Evolutionary conservation across 2,797 vertebrate genomes (phyloP).

Genomic region (Lepidocolaptes lacrymiger): DNA sequence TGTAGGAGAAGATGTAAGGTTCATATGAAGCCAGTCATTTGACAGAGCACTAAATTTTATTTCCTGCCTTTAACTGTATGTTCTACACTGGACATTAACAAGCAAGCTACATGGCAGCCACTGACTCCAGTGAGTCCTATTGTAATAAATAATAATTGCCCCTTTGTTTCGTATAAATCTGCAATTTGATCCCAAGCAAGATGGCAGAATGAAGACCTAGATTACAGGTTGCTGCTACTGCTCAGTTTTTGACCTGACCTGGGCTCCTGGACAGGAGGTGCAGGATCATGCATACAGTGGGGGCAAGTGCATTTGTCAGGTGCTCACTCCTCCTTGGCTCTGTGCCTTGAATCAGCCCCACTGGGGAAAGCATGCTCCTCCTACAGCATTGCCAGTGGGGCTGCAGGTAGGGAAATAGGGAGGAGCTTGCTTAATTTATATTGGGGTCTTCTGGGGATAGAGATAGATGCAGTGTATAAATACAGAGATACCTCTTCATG

Average conservation of each 20-base stretch:
- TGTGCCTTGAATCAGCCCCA: accelerated
- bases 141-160: neutral
- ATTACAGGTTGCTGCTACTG: neutral
- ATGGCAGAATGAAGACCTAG: neutral
- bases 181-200: neutral
- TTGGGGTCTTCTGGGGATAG: neutral
- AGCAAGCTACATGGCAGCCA: neutral
- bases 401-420: too few relatives aligned
- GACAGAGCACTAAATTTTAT: slow-evolving; percentile 32
- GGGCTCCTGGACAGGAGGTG: neutral
- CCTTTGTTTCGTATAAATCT: neutral
- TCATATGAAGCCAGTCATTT: neutral
- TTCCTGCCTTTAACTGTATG: neutral
- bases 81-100: neutral
- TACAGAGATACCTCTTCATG: neutral
- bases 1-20: neutral
- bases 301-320: neutral
- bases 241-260: neutral
- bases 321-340: accelerated
- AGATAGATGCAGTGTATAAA: neutral
- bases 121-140: neutral
- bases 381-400: accelerated
- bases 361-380: neutral
- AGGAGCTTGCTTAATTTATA: neutral
- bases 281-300: accelerated